Percentiles rank a stretch among this genome's conserved stretches.
These are phyloP conservation scores for Hipparchia sbordonii DNA, from an alignment of 2,888 invertebrate genomes.

Conservation along the genomic window DNA sequence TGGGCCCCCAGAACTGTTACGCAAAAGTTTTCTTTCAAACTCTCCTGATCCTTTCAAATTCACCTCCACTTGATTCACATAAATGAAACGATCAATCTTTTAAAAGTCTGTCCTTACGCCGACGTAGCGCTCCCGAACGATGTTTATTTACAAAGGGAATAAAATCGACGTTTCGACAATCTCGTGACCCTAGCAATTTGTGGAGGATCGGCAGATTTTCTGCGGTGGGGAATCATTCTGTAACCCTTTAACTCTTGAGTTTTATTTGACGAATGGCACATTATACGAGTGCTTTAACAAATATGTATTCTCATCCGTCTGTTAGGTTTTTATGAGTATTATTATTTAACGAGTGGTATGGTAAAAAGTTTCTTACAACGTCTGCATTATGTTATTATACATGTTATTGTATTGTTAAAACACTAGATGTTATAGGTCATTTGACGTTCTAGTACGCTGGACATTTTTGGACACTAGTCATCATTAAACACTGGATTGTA, in stretches of 20 bases:
- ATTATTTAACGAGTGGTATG: no score
- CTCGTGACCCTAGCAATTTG: slow-evolving; percentile 25
- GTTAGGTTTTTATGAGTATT: not conserved
- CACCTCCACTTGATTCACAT: slow-evolving; percentile 15
- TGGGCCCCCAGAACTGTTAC: not conserved
- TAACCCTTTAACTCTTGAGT: slow-evolving; percentile 24
- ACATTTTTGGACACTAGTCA: no score
- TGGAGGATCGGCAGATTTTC: slow-evolving; percentile 20
- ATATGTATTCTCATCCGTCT: slow-evolving; percentile 8
- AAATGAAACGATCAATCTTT: slow-evolving; percentile 26
- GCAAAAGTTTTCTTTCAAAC: not conserved
- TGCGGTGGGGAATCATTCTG: slow-evolving; percentile 14
- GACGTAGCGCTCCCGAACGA: slow-evolving; percentile 22
- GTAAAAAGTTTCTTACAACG: no score
- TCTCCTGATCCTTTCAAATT: not conserved
- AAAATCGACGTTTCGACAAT: slow-evolving; percentile 33
- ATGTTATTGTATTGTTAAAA: no score
- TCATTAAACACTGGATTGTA: no score
- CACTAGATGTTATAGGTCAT: no score
- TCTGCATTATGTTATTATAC: no score
- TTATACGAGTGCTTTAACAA: slow-evolving; percentile 15
- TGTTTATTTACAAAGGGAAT: slow-evolving; percentile 35
- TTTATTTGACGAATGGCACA: slow-evolving; percentile 23
- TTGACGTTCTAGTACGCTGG: no score
- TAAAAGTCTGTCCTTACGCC: slow-evolving; percentile 18